These are phyloP conservation scores for Hymenochirus boettgeri DNA, from an alignment of 2,113 vertebrate genomes.

Conservation along the genomic window DNA sequence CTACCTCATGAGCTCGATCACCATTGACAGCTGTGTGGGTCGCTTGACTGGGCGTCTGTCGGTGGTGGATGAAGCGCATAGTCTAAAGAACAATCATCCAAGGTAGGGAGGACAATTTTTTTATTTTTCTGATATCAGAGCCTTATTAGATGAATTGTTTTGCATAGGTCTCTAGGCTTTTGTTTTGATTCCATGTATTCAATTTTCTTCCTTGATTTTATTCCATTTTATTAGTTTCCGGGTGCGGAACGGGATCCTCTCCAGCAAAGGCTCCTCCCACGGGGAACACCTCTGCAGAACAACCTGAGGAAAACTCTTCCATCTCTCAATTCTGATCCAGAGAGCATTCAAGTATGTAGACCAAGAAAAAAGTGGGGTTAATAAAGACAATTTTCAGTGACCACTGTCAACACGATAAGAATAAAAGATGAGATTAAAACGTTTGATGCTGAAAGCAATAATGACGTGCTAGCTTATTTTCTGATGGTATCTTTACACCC, in stretches of 20 bases:
- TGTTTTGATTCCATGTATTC: neutral
- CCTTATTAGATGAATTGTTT: no score
- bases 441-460: no score
- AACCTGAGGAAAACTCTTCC: conserved; percentile 95
- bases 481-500: no score
- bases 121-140: neutral
- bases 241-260: conserved; percentile 88
- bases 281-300: conserved; percentile 93
- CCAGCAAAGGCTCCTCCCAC: conserved; percentile 94
- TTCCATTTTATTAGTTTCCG: conserved; percentile 75
- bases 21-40: conserved; percentile 91
- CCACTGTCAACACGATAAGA: no score
- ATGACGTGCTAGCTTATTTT: no score
- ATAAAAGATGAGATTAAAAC: no score
- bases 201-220: no score
- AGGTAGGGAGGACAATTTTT: conserved; percentile 72
- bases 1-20: conserved; percentile 92
- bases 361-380: no score
- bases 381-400: no score
- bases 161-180: no score
- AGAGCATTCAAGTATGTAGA: conserved; percentile 88
- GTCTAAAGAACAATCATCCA: conserved; percentile 97
- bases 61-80: conserved; percentile 93
- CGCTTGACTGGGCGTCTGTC: conserved; percentile 95
- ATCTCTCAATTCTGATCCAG: conserved; percentile 92